phyloP scores from a whole-genome alignment of 2,113 vertebrate species.

The Telmatochromis sp. region DNA sequence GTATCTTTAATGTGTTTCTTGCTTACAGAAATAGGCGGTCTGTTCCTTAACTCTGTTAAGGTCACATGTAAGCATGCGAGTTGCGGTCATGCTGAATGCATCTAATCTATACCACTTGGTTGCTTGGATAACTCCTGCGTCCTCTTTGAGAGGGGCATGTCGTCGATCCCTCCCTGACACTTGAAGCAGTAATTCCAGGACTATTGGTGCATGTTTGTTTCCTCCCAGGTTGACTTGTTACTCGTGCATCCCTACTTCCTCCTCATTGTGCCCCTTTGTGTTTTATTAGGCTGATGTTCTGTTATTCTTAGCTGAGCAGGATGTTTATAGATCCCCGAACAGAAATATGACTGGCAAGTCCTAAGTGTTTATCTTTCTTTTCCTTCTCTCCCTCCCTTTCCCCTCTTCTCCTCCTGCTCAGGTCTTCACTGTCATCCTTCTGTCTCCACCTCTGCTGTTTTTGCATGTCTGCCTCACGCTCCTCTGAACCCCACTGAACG shows the following conservation, averaged over 20 bases:
- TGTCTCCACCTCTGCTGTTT: not conserved
- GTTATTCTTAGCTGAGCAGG: constrained; percentile 77
- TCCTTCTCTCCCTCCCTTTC: not conserved
- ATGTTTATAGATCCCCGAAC: constrained; percentile 72
- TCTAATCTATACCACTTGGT: not conserved
- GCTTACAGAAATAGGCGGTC: not conserved
- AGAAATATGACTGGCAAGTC: constrained; percentile 72
- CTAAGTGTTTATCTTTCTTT: constrained; percentile 68
- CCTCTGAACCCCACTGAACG: not conserved
- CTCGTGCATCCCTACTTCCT: constrained; percentile 45
- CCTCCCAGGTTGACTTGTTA: constrained; percentile 35
- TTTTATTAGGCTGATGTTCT: constrained; percentile 72
- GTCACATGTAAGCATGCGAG: not conserved
- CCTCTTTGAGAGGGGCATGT: not conserved
- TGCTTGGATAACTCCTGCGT: not conserved
- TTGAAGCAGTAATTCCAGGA: not conserved
- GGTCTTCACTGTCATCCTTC: constrained; percentile 36
- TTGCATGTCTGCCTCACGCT: not conserved
- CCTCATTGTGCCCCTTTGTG: constrained; percentile 63
- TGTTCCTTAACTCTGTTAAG: not conserved
- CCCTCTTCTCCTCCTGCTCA: constrained; percentile 24
- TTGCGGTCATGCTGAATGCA: not conserved
- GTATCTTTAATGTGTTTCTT: not conserved
- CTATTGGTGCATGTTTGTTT: constrained; percentile 12
- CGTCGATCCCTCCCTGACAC: not conserved